Evolutionary conservation across 2,113 vertebrate species (phyloP).

Genomic region (Chloroceryle aenea): DNA sequence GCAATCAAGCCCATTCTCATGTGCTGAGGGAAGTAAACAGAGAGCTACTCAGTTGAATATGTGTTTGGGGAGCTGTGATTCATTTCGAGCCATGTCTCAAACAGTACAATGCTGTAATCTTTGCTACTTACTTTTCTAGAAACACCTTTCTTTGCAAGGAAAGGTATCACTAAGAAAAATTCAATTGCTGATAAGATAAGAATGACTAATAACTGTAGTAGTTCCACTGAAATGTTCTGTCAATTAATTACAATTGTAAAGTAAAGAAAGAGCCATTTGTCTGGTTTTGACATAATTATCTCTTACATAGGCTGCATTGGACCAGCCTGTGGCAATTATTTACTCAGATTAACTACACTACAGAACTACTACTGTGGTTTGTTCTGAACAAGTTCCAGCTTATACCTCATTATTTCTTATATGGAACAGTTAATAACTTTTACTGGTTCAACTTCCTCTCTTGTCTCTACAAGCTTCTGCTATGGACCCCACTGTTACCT

Average conservation of each 20-base stretch:
- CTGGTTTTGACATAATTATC: background rate
- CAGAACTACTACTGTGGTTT: background rate
- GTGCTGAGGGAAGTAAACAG: background rate
- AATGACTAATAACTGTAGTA: background rate
- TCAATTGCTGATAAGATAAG: background rate
- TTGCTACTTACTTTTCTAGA: background rate
- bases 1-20: background rate
- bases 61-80: background rate
- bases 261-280: background rate
- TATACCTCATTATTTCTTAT: background rate
- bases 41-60: background rate
- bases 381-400: background rate
- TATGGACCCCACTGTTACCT: too few relatives aligned
- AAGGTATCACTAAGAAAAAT: background rate
- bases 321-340: background rate
- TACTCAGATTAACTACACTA: background rate
- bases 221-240: background rate
- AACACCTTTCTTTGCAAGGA: background rate
- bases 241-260: background rate
- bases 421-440: background rate
- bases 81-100: background rate
- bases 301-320: background rate
- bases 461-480: background rate
- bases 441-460: background rate
- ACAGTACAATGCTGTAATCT: background rate